Percentiles rank a stretch among this genome's conserved stretches.
phyloP scores from a whole-genome alignment of 2,113 vertebrate species.

The Beaufortia kweichowensis region DNA sequence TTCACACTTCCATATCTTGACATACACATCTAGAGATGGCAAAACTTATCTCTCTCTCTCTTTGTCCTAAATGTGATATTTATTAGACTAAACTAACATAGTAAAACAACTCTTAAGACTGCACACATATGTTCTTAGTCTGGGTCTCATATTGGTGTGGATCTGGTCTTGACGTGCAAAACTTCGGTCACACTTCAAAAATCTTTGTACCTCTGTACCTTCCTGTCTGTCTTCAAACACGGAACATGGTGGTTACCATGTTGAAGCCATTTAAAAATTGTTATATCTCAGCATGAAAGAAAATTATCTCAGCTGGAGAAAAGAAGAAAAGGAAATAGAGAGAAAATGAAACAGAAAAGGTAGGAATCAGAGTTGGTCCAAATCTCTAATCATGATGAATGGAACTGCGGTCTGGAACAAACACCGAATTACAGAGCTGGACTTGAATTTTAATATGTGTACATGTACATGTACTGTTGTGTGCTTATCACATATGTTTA shows the following conservation, averaged over 20 bases:
- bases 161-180: too few species aligned
- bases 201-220: too few species aligned
- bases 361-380: slow-evolving; percentile 6
- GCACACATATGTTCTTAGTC: too few species aligned
- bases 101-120: too few species aligned
- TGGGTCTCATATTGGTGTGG: too few species aligned
- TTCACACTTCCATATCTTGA: too few species aligned
- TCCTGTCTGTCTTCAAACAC: not conserved
- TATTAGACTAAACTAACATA: too few species aligned
- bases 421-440: not conserved
- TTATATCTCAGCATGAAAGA: slow-evolving; percentile 66
- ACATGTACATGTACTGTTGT: not conserved
- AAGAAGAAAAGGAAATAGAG: slow-evolving; percentile 46
- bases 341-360: slow-evolving; percentile 55
- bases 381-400: slow-evolving; percentile 1
- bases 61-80: too few species aligned
- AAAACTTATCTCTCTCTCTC: too few species aligned
- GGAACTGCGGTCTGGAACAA: not conserved
- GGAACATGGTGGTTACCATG: slow-evolving; percentile 9
- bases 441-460: not conserved
- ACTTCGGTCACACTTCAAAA: too few species aligned
- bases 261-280: slow-evolving; percentile 68
- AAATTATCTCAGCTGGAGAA: slow-evolving; percentile 58
- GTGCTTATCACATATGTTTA: not conserved
- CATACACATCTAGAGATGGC: too few species aligned